Evolutionary conservation across 2,113 vertebrate genomes (phyloP), one percentile per base, ranked within the genome.

Genomic region (Ictidomys tridecemlineatus): DNA sequence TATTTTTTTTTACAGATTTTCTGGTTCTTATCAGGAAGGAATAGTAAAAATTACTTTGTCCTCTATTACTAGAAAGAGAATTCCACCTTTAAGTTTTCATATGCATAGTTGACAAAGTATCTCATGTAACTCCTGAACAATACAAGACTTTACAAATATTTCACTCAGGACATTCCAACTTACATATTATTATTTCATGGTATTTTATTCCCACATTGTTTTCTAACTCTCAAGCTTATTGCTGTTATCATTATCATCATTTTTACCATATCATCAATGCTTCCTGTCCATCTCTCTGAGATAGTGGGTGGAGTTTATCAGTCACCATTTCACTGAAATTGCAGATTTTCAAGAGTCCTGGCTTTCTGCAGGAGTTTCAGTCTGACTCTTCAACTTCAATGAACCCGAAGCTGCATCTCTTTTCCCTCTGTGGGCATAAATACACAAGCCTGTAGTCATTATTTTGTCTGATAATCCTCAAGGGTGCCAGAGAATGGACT

Each of bases 361-460:
- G 2, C 11, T 96, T 90, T 79, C 26, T 84, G 5, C n/a, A 84
- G 8, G 58, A 70, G 24, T 94, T 95, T 94, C 45, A 34, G 14
- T 74, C 32, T n/a, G 65, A 53, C 58, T 84, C 16, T 22, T 5
- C 24, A 89, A 85, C 8, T 83, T 92, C 76, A 90, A 12, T 87
- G 9, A 12, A 18, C 18, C 63, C 90, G 67, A 89, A 22, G 67
- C 10, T 9, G 53, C 74, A 90, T 58, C 42, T 84, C 18, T 90
- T 95, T 94, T 94, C 85, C 67, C 16, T 87, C 85, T 95, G 63
- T 89, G 80, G 3, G 67, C 63, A 39, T 86, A 94, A 85, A 78
- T 84, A 89, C 4, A 13, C 37, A 93, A 92, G 5, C 9, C 48
- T 16, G 8, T 86, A 72, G 30, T 85, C 77, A 69, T 92, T 92